These are phyloP conservation scores for Crossaster papposus DNA, from an alignment of 53 echinoderm and acorn worm species.

Conservation along the genomic window DNA sequence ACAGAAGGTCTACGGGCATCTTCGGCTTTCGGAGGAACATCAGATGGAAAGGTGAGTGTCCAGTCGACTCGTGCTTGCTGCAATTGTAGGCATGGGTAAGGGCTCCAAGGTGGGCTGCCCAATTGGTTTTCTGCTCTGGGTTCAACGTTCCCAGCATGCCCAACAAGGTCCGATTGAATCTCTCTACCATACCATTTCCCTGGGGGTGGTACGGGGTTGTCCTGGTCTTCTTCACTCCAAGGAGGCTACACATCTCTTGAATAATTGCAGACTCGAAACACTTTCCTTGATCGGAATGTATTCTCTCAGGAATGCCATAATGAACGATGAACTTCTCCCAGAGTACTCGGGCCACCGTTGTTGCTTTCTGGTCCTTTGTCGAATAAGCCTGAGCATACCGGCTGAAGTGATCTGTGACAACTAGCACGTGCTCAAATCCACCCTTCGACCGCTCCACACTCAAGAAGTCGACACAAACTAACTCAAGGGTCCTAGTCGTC, in stretches of 20 bases:
- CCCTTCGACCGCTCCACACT: constrained; percentile 38
- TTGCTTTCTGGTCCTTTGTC: constrained; percentile 42
- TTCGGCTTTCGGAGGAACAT: constrained; percentile 35
- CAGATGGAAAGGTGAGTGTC: constrained; percentile 19
- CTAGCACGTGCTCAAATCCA: constrained; percentile 50
- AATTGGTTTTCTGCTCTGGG: constrained; percentile 12
- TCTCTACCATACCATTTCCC: constrained; percentile 38
- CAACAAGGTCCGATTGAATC: constrained; percentile 24
- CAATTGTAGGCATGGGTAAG: constrained; percentile 44
- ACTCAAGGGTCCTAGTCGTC: constrained; percentile 16
- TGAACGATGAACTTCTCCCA: constrained; percentile 41
- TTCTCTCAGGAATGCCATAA: constrained; percentile 33
- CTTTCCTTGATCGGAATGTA: constrained; percentile 64
- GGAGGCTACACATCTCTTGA: constrained; percentile 24
- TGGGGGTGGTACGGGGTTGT: constrained; percentile 65
- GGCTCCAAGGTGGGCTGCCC: neutral
- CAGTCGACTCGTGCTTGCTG: constrained; percentile 33
- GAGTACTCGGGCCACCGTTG: constrained; percentile 49
- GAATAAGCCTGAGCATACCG: constrained; percentile 56
- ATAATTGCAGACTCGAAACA: constrained; percentile 36
- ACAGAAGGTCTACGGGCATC: neutral
- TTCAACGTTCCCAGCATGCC: constrained; percentile 34
- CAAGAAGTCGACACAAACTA: constrained; percentile 66
- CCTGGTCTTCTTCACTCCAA: constrained; percentile 18
- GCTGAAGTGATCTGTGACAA: constrained; percentile 63